Percentiles rank a stretch among this genome's conserved stretches.
phyloP scores from a whole-genome alignment of 1,140 invertebrate species.

The Trichoplusia ni region DNA sequence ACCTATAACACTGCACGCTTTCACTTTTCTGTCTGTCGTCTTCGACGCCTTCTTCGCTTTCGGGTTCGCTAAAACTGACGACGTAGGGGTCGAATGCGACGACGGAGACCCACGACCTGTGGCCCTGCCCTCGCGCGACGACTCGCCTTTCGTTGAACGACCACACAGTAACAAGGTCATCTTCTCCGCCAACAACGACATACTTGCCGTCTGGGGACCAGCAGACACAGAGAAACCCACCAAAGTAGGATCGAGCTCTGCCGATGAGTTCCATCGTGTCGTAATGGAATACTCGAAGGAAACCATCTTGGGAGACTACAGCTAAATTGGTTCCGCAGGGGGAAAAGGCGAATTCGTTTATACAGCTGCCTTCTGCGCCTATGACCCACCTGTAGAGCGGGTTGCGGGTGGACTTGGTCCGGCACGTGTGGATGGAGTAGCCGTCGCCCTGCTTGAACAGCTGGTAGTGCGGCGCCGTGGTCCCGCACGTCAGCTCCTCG shows the following conservation, averaged over 20 bases:
- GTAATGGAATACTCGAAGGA: slow-evolving; percentile 97
- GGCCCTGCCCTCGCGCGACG: slow-evolving; percentile 96
- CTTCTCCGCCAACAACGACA: slow-evolving; percentile 98
- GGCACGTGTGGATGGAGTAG: slow-evolving; percentile 96
- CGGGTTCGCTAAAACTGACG: slow-evolving; percentile 73
- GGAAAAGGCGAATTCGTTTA: slow-evolving; percentile 99
- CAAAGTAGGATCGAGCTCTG: slow-evolving; percentile 97
- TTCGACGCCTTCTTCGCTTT: slow-evolving; percentile 82
- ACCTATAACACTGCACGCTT: slow-evolving; percentile 88
- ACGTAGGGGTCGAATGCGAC: slow-evolving; percentile 98
- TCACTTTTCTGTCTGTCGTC: slow-evolving; percentile 83
- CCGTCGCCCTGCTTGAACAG: slow-evolving; percentile 97
- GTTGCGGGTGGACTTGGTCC: slow-evolving; percentile 97
- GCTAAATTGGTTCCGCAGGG: slow-evolving; percentile 96
- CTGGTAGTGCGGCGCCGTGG: slow-evolving; percentile 93
- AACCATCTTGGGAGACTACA: slow-evolving; percentile 97
- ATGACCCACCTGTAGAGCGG: slow-evolving; percentile 95
- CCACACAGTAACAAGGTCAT: slow-evolving; percentile 99
- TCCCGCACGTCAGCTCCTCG: slow-evolving; percentile 95
- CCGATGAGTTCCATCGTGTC: slow-evolving; percentile 97
- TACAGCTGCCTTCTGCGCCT: slow-evolving; percentile 90
- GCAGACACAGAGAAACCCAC: slow-evolving; percentile 96
- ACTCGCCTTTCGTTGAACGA: slow-evolving; percentile 96
- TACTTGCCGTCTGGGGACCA: slow-evolving; percentile 99
- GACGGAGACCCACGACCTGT: slow-evolving; percentile 97